Conservation (phyloP, 2,113 vertebrate genomes). For the Nyctibius bracteatus region DNA sequence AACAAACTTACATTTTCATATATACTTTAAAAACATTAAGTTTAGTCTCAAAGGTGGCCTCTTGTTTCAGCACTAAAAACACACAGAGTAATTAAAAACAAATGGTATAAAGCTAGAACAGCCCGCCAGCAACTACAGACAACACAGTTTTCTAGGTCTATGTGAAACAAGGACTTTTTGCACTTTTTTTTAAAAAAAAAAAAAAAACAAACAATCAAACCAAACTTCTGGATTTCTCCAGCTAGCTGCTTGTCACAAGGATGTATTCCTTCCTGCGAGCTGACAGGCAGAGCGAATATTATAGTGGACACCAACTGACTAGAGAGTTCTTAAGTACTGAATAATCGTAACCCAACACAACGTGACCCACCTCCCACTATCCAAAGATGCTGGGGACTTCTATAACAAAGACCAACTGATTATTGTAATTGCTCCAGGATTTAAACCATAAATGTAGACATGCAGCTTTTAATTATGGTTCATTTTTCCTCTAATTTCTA, state of each 20-base stretch:
- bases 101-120: not conserved
- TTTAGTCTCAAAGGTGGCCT: conserved; percentile 44
- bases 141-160: not conserved
- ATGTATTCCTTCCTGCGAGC: not conserved
- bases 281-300: not conserved
- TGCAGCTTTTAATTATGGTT: not conserved
- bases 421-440: not conserved
- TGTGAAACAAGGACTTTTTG: not conserved
- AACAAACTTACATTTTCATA: not conserved
- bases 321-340: not conserved
- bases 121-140: not conserved
- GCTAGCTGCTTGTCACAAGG: not conserved
- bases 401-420: not conserved
- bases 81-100: conserved; percentile 44
- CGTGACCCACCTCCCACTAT: not conserved
- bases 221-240: not conserved
- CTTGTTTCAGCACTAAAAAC: not conserved
- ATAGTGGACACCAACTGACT: not conserved
- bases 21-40: not conserved
- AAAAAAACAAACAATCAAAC: too few relatives aligned
- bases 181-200: not conserved
- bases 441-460: not conserved
- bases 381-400: not conserved
- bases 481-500: not conserved
- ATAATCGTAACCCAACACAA: not conserved